Base-by-base conservation (phyloP, 2,888 invertebrate species). In the Sepiola atlantica region DNA sequence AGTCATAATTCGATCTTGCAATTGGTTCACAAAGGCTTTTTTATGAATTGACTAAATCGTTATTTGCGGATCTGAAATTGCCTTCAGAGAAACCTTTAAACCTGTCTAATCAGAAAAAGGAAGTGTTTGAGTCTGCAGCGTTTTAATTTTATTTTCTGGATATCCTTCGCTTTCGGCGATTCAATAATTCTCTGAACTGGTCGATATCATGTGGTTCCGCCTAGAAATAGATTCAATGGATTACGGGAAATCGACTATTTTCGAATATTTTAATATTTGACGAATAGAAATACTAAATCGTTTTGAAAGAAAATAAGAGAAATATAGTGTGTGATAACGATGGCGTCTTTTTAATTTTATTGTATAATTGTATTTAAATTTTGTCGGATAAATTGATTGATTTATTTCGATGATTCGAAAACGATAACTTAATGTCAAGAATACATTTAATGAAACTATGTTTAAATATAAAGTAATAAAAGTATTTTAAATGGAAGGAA, bases 61-160 rank as follows among this genome's bases (percentile, higher is more conserved):
- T 77, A 77, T 77, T 77, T 77, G 77, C n/a, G n/a, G 12, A 77
- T 77, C 16, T n/a, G 77, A 77, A n/a, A 77, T 77, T 77, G 77
- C 77, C 77, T n/a, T n/a, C 77, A 77, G 77, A 32, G 77, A 77
- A 77, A 77, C 77, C 77, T 77, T 77, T 77, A 77, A 77, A 57
- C n/a, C 18, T 77, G 77, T 28, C n/a, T 14, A 77, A 77, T 77
- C n/a, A 77, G n/a, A 77, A 24, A 77, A 77, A n/a, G n/a, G n/a
- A n/a, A 57, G 20, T 20, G n/a, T 16, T 77, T 77, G 8, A 14
- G n/a, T 77, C n/a, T 77, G n/a, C n/a, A 12, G 16, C n/a, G n/a
- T 77, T 77, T 16, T n/a, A 16, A n/a, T 77, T n/a, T n/a, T 77
- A n/a, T 77, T n/a, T 77, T 77, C 12, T 77, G 77, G 77, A 77